These are phyloP conservation scores for Porites evermanni DNA, from an alignment of 92 coral and sea anemone genomes.

Conservation along the genomic window DNA sequence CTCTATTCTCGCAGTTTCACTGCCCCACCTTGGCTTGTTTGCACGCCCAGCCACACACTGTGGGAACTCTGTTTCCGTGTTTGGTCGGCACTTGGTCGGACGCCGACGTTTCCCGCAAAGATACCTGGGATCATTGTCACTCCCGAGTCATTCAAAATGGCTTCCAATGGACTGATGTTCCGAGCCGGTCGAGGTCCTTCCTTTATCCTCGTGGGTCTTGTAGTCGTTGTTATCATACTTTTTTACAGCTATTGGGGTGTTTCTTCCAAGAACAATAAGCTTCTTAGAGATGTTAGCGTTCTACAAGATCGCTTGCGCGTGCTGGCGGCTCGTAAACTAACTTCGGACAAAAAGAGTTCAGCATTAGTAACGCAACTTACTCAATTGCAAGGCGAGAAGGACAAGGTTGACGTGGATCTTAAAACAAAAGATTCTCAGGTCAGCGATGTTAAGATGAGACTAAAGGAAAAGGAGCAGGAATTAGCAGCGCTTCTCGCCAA, in stretches of 20 bases:
- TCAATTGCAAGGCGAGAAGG: slow-evolving; percentile 47
- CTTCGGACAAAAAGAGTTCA: slow-evolving; percentile 57
- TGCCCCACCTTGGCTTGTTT: too few relatives aligned
- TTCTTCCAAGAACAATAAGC: slow-evolving; percentile 81
- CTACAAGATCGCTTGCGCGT: slow-evolving; percentile 75
- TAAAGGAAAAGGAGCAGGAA: not conserved
- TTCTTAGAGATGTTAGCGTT: slow-evolving; percentile 73
- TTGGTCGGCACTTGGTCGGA: too few relatives aligned
- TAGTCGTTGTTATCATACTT: slow-evolving; percentile 64
- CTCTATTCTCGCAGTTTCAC: too few relatives aligned
- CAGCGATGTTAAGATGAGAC: not conserved
- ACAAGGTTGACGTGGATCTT: not conserved
- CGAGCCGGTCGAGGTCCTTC: slow-evolving; percentile 69
- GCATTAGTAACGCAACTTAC: slow-evolving; percentile 47
- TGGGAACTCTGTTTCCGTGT: too few relatives aligned
- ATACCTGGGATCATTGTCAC: slow-evolving; percentile 1
- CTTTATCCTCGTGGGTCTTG: slow-evolving; percentile 74
- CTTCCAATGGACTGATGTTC: slow-evolving; percentile 40
- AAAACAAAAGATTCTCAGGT: not conserved
- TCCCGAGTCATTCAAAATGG: slow-evolving; percentile 24
- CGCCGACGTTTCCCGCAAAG: slow-evolving; percentile 12
- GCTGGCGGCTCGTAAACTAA: slow-evolving; percentile 61
- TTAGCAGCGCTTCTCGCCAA: not conserved
- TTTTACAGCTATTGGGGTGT: slow-evolving; percentile 93
- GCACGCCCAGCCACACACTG: too few relatives aligned